phyloP scores from a whole-genome alignment of 2,113 vertebrate genomes.

The Zosterops borbonicus region DNA sequence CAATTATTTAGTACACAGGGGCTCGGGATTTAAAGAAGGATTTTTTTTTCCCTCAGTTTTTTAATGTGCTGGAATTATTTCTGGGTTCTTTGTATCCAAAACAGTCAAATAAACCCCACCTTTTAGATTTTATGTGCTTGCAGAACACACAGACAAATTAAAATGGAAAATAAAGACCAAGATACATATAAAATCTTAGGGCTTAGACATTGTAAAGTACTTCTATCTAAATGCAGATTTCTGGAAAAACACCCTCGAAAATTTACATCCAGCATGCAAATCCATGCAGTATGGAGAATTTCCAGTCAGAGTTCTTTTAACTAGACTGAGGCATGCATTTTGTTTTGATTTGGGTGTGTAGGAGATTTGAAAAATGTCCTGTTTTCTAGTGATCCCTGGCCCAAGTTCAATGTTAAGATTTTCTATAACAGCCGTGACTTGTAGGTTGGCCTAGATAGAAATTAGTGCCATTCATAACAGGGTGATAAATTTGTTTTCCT shows the following conservation, averaged over 20 bases:
- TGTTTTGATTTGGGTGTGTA: background rate
- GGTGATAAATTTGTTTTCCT: background rate
- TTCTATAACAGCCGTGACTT: background rate
- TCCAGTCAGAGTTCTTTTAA: background rate
- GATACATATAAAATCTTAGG: slow-evolving; percentile 46
- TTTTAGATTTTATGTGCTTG: background rate
- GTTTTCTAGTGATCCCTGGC: background rate
- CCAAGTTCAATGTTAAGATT: background rate
- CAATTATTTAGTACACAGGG: background rate
- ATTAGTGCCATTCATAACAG: background rate
- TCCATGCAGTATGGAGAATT: background rate
- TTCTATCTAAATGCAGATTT: slow-evolving; percentile 76
- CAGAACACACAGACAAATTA: background rate
- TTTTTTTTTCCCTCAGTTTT: background rate
- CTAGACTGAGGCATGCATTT: background rate
- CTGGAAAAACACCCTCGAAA: slow-evolving; percentile 53
- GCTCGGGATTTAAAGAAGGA: background rate
- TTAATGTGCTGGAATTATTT: slow-evolving; percentile 5
- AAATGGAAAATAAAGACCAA: background rate
- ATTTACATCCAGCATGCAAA: slow-evolving; percentile 47
- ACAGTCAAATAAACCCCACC: background rate
- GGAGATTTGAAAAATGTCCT: background rate
- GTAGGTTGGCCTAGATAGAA: background rate
- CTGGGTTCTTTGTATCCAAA: background rate
- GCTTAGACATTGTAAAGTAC: slow-evolving; percentile 48